Conservation (phyloP, 2,797 vertebrate genomes). For the Amphiprion clarkii region DNA sequence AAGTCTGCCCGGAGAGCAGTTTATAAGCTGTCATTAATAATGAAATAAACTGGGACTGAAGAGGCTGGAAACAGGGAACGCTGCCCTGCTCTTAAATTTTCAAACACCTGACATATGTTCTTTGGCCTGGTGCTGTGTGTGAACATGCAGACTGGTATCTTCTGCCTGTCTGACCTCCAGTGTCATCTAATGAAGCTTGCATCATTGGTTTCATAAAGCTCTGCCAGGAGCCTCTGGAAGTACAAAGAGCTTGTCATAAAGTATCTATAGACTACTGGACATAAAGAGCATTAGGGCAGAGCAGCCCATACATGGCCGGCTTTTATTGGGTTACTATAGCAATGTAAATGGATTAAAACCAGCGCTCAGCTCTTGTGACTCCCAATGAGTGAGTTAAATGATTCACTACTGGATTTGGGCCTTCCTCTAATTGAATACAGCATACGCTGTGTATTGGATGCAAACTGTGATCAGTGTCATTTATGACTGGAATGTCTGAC, state of each 20-base stretch:
- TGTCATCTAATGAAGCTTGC: constrained; percentile 49
- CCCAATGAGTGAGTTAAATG: constrained; percentile 66
- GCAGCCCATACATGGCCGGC: constrained; percentile 35
- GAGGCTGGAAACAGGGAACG: neutral
- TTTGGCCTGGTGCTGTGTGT: neutral
- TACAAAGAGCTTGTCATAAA: constrained; percentile 53
- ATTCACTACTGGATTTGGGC: constrained; percentile 60
- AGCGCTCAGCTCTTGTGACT: constrained; percentile 61
- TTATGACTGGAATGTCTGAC: constrained; percentile 43
- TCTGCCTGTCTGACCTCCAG: constrained; percentile 6
- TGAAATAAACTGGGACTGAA: neutral
- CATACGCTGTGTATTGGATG: constrained; percentile 31
- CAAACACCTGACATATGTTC: constrained; percentile 4
- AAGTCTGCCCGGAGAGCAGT: neutral
- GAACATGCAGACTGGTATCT: neutral
- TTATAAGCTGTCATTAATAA: no score
- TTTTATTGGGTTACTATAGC: constrained; percentile 77
- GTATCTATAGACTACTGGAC: constrained; percentile 55
- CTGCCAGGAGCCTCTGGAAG: constrained; percentile 45
- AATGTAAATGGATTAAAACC: constrained; percentile 73
- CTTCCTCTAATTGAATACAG: constrained; percentile 63
- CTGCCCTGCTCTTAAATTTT: neutral
- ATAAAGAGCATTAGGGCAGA: constrained; percentile 61
- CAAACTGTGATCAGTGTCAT: constrained; percentile 61
- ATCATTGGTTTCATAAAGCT: constrained; percentile 33